Evolutionary conservation across 2,888 invertebrate genomes (phyloP).

Genomic region (Dolomedes plantarius): DNA sequence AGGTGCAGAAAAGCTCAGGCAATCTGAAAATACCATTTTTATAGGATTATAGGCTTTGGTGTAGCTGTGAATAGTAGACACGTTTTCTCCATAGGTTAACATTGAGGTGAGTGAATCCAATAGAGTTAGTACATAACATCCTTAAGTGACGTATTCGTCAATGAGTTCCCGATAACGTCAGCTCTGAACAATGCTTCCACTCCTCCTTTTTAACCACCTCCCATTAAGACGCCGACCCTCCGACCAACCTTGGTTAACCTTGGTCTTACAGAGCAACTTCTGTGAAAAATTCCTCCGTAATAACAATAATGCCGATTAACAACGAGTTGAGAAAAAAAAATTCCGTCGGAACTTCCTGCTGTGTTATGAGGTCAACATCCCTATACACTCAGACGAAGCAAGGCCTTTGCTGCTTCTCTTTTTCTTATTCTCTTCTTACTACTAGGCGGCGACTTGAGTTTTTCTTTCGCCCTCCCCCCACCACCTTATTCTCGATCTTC

Average conservation of each 20-base stretch:
- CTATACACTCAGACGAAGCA: slow-evolving; percentile 38
- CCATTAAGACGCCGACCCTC: no score
- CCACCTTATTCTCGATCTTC: slow-evolving; percentile 46
- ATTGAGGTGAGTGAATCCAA: no score
- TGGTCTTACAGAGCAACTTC: background rate
- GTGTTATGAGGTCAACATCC: slow-evolving; percentile 68
- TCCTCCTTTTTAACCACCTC: no score
- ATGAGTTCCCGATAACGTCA: no score
- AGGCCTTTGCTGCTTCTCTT: background rate
- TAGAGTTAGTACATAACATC: no score
- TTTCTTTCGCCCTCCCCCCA: background rate
- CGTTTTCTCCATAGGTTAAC: no score
- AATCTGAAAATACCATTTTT: no score
- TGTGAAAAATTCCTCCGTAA: background rate
- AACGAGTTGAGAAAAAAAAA: background rate
- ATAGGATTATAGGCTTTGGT: no score
- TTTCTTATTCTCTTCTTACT: slow-evolving; percentile 30
- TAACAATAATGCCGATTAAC: background rate
- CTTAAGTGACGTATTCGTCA: no score
- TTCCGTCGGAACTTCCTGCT: background rate
- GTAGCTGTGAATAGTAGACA: no score
- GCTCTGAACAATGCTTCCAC: no score
- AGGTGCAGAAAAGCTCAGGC: no score
- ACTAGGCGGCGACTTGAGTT: slow-evolving; percentile 46
- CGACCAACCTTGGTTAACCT: background rate